Base-by-base conservation (phyloP, 2,113 vertebrate species). In the Spea bombifrons region DNA sequence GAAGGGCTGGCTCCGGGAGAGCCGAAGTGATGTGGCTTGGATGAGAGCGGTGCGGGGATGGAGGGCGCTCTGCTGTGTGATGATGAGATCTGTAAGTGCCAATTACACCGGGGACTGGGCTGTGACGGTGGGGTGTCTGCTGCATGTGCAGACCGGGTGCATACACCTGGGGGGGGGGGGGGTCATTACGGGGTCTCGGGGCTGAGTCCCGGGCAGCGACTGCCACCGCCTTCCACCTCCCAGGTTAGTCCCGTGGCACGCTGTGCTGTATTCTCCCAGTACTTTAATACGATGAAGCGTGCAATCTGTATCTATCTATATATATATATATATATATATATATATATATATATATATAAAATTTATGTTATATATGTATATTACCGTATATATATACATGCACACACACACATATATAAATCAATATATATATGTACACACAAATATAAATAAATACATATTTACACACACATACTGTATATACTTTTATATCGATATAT, bases 81-180 rank as follows among this genome's bases (percentile, higher is more conserved):
- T 3, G 70, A 64, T 2, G 86, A 88, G 7, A 84, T 5, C 43
- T 75, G 89, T 90, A 79, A 88, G 89, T 84, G 17, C 2, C 13
- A 7, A 49, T 8, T 5, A 49, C 48, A 30, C 15, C 61, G 7
- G 17, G 50, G 10, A 10, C 55, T 0, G 16, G 4, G 0, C 1
- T 2, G 13, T 16, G n/a, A 2, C 2, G 0, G 9, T 3, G 69
- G 49, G 15, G n/a, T 71, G 4, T 17, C 5, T 7, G 6, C 30
- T 30, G 1, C 30, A 30, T 30, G 30, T 30, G 30, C 30, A 30
- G 30, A 30, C 30, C 30, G 30, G 30, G 30, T 30, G 30, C 30
- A 2, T 30, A 30, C 30, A 30, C 30, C 30, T 1, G 3, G 12
- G 44, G 45, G 15, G 12, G 4, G 3, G 12, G 44, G 45, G 15